A percentile compares a stretch with the other conserved stretches of the same genome.
Conservation (phyloP, 2,888 invertebrate genomes). For the Heteropelma amictum region DNA sequence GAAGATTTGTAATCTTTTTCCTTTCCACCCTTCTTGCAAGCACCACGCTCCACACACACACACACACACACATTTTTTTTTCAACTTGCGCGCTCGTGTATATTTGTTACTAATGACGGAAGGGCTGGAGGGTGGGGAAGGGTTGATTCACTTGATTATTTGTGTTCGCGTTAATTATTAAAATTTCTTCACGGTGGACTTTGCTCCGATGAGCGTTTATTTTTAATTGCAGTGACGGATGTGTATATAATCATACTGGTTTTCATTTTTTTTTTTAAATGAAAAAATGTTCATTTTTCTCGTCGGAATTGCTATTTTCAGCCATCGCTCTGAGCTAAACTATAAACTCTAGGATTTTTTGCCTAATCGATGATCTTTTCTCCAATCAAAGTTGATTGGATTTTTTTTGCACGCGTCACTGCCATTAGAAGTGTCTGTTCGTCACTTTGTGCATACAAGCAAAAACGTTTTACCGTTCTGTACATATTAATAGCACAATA, state of each 20-base stretch:
- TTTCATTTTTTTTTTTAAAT: not conserved
- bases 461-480: conserved; percentile 13
- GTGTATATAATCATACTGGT: not conserved
- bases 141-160: not conserved
- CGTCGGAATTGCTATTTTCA: too few species aligned
- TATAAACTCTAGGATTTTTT: not conserved
- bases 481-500: conserved; percentile 16
- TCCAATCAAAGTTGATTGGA: not conserved
- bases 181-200: not conserved
- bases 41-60: too few species aligned
- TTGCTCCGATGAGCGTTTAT: conserved; percentile 8
- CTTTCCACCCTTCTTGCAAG: too few species aligned
- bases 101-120: not conserved
- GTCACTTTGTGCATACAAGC: conserved; percentile 5
- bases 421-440: conserved; percentile 5
- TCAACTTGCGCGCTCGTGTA: not conserved
- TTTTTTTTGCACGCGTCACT: not conserved
- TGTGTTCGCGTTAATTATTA: not conserved
- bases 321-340: too few species aligned
- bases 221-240: not conserved
- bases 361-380: not conserved
- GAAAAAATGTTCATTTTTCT: not conserved
- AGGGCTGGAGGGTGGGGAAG: too few species aligned
- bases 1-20: too few species aligned
- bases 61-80: too few species aligned